phyloP scores from a whole-genome alignment of 2,113 vertebrate genomes.

The Poeciliopsis retropinna region DNA sequence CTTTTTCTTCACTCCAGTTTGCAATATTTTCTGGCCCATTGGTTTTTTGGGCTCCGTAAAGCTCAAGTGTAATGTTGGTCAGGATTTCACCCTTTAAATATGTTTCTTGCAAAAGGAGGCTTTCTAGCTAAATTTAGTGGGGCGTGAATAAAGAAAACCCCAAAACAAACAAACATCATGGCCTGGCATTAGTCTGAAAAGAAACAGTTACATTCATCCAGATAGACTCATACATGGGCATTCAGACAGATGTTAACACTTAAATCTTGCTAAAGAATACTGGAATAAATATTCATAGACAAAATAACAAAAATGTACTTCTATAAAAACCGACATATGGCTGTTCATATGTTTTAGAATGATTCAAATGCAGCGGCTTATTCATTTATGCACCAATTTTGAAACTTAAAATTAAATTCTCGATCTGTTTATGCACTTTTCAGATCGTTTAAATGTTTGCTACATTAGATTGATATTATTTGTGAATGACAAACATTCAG shows the following conservation, averaged over 20 bases:
- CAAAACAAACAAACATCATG: slow-evolving; percentile 47
- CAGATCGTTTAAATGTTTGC: background rate
- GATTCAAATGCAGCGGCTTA: no score
- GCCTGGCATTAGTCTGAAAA: slow-evolving; percentile 50
- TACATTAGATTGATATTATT: background rate
- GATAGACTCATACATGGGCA: slow-evolving; percentile 6
- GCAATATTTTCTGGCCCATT: slow-evolving; percentile 67
- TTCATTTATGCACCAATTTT: no score
- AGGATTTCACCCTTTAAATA: slow-evolving; percentile 60
- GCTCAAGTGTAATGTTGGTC: slow-evolving; percentile 38
- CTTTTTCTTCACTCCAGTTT: background rate
- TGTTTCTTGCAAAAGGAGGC: slow-evolving; percentile 53
- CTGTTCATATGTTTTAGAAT: slow-evolving; percentile 3
- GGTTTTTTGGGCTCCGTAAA: slow-evolving; percentile 58
- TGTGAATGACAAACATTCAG: background rate
- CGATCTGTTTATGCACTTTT: background rate
- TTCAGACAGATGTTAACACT: slow-evolving; percentile 33
- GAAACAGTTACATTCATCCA: slow-evolving; percentile 16
- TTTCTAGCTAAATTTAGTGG: slow-evolving; percentile 57
- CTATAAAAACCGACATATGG: background rate
- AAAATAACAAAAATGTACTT: background rate
- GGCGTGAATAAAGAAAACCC: slow-evolving; percentile 63
- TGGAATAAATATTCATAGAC: slow-evolving; percentile 21
- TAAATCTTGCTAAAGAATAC: slow-evolving; percentile 5
- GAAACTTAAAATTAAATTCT: background rate